A percentile compares a stretch with the other conserved stretches of the same genome.
Conservation (phyloP, 2,113 vertebrate species). For the Tretioscincus oriximinensis region DNA sequence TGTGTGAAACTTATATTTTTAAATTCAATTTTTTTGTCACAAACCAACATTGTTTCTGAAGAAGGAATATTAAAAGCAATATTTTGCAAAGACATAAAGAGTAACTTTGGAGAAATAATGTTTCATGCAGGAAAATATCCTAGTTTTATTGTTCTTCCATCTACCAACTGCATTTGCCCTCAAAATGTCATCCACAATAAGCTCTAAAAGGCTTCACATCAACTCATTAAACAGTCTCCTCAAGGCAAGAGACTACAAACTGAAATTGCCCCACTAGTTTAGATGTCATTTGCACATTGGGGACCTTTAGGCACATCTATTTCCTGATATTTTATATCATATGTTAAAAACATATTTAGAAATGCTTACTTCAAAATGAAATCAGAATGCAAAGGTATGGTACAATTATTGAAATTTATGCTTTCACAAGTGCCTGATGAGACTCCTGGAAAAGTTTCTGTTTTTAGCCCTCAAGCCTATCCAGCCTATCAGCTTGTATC, state of each 20-base stretch:
- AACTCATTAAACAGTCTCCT: constrained; percentile 77
- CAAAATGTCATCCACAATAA: constrained; percentile 84
- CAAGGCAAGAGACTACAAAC: constrained; percentile 64
- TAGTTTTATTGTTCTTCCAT: constrained; percentile 70
- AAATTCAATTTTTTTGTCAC: constrained; percentile 5
- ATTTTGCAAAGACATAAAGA: constrained; percentile 47
- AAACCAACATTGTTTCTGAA: constrained; percentile 38
- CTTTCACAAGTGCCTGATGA: not conserved
- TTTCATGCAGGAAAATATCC: constrained; percentile 56
- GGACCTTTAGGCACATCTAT: constrained; percentile 32
- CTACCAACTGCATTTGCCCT: constrained; percentile 70
- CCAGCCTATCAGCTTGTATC: constrained; percentile 54
- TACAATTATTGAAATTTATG: constrained; percentile 36
- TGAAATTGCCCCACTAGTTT: constrained; percentile 55
- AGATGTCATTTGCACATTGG: constrained; percentile 54
- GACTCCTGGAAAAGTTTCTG: constrained; percentile 24
- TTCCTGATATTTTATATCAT: constrained; percentile 32
- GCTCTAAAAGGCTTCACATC: constrained; percentile 74
- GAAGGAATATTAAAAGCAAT: constrained; percentile 44
- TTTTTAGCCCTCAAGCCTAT: not conserved
- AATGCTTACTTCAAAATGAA: not conserved
- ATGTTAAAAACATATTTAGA: constrained; percentile 29
- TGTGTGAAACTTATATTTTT: not conserved
- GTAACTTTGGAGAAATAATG: constrained; percentile 53
- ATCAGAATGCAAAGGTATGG: constrained; percentile 24